Evolutionary conservation across 2,888 invertebrate genomes (phyloP).

Genomic region (Limnephilus marmoratus): DNA sequence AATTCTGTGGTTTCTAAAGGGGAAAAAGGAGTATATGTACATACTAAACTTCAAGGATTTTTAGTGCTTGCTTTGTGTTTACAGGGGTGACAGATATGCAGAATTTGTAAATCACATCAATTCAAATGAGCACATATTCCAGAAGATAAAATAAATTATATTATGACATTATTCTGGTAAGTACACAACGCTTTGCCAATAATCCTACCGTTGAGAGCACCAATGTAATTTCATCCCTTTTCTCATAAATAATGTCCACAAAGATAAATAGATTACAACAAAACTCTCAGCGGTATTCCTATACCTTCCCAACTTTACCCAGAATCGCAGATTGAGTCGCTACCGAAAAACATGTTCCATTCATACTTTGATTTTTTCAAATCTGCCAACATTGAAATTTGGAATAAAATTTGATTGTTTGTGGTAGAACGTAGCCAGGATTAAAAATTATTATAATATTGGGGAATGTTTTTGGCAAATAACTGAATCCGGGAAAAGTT

Average conservation of each 20-base stretch:
- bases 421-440: background rate
- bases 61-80: background rate
- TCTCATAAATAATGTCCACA: background rate
- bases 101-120: background rate
- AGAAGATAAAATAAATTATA: background rate
- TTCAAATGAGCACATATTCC: background rate
- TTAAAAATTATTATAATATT: background rate
- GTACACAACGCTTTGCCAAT: background rate
- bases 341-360: too few species aligned
- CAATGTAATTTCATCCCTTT: background rate
- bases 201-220: background rate
- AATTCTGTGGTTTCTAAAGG: background rate
- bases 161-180: background rate
- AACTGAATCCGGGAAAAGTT: background rate
- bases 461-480: background rate
- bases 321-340: background rate
- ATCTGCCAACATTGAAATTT: background rate
- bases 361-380: background rate
- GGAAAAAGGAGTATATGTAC: background rate
- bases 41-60: background rate
- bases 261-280: background rate
- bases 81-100: background rate
- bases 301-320: background rate
- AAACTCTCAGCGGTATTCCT: background rate
- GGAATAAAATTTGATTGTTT: background rate